Percentiles rank a stretch among this genome's conserved stretches.
Conservation (phyloP, 2,113 vertebrate species). For the Pituophis catenifer region DNA sequence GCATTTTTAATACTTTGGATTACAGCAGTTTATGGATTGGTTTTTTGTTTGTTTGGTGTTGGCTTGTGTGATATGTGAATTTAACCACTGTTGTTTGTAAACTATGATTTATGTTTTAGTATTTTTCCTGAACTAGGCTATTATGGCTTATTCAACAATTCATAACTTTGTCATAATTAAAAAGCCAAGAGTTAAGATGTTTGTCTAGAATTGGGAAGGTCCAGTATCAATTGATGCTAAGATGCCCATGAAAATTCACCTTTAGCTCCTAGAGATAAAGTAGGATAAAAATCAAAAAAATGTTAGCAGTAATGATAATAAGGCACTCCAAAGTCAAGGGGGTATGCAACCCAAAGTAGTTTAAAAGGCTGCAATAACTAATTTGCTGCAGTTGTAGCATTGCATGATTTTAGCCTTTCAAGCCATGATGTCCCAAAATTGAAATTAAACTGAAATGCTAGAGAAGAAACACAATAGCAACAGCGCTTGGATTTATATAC, state of each 20-base stretch:
- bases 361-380: conserved; percentile 14
- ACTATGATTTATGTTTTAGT: background rate
- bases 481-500: background rate
- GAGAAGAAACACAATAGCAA: background rate
- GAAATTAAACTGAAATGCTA: background rate
- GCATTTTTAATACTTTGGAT: background rate
- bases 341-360: background rate
- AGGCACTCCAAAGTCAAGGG: background rate
- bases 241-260: background rate
- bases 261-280: background rate
- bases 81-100: background rate
- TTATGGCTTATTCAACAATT: background rate
- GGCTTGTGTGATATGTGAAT: background rate
- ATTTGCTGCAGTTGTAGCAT: background rate
- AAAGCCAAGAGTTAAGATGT: background rate
- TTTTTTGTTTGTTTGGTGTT: background rate
- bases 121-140: background rate
- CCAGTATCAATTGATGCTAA: background rate
- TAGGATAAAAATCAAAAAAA: background rate
- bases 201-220: background rate
- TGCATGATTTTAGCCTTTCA: background rate
- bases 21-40: background rate
- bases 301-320: background rate
- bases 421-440: conserved; percentile 10
- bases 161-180: background rate